Evolutionary conservation across 2,113 vertebrate genomes (phyloP), one percentile per base, ranked within the genome.

Genomic region (Emydocephalus ijimae): DNA sequence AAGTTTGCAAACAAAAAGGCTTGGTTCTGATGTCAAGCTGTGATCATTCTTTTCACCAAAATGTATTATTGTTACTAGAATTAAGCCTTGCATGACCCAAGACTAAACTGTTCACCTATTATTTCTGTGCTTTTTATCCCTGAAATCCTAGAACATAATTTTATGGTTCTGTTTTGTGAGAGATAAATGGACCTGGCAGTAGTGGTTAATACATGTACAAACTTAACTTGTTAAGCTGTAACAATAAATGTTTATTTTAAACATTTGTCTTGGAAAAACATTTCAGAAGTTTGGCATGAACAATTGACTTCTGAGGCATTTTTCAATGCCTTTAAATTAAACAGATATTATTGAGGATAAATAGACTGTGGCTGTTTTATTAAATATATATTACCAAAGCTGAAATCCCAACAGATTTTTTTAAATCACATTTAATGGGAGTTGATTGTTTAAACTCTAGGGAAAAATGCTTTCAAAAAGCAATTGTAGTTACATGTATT

Each of bases 291-390:
- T 81, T n/a, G 55, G 54, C 29, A 81, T 34, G 23, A 55, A 81
- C 26, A 59, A 89, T 93, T 3, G 18, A 5, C 57, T 93, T 34
- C 43, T 6, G 15, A 43, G 43, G 1, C n/a, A 5, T 34, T 85
- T 90, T 87, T 90, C 48, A 7, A 5, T 85, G 88, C 86, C 2
- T 90, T 59, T 87, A 12, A 95, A 87, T 88, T 90, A 29, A 55
- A 55, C 48, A 48, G n/a, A 91, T 86, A 88, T 55, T 94, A 86
- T 85, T 3, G 12, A 91, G 3, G 88, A 20, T 87, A 94, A 94
- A 90, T 26, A 93, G 91, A 3, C 50, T 69, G 15, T 81, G 92
- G 89, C 23, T 18, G 69, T 55, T 91, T n/a, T 91, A 90, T 93
- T 34, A 3, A 92, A 43, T 90, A 74, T 74, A 2, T 85, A 2